Percentiles rank a stretch among this genome's conserved stretches.
Conservation (phyloP, 2,888 invertebrate species). For the Drosophila ustulata region DNA sequence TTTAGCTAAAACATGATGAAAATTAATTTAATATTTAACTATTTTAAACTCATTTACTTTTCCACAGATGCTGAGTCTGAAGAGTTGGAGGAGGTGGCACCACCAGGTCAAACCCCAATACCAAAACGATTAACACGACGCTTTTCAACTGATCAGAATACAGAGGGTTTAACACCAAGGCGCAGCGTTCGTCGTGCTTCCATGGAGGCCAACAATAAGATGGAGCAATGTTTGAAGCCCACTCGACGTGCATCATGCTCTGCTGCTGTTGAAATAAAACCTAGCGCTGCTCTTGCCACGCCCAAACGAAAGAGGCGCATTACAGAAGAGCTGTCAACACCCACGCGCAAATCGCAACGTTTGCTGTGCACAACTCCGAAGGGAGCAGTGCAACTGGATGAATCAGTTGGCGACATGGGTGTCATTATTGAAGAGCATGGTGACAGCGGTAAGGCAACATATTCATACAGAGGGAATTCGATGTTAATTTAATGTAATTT, state of each 20-base stretch:
- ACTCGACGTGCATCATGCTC: conserved; percentile 58
- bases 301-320: conserved; percentile 53
- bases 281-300: conserved; percentile 14
- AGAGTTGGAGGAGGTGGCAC: background rate
- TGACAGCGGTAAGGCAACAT: conserved; percentile 29
- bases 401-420: conserved; percentile 68
- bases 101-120: conserved; percentile 27
- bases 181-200: conserved; percentile 53
- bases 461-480: background rate
- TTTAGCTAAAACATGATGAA: background rate
- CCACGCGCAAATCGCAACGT: conserved; percentile 51
- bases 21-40: background rate
- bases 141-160: conserved; percentile 39
- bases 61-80: background rate
- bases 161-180: conserved; percentile 31
- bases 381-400: conserved; percentile 41
- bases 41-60: background rate
- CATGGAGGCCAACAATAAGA: conserved; percentile 34
- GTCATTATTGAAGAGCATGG: conserved; percentile 56
- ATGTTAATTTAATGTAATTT: background rate
- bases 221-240: conserved; percentile 22
- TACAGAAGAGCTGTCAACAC: conserved; percentile 48
- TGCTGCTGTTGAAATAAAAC: conserved; percentile 16
- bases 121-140: conserved; percentile 39
- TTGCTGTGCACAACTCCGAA: conserved; percentile 56